Evolutionary conservation across 2,113 vertebrate genomes (phyloP).

Genomic region (Aplodontia rufa): DNA sequence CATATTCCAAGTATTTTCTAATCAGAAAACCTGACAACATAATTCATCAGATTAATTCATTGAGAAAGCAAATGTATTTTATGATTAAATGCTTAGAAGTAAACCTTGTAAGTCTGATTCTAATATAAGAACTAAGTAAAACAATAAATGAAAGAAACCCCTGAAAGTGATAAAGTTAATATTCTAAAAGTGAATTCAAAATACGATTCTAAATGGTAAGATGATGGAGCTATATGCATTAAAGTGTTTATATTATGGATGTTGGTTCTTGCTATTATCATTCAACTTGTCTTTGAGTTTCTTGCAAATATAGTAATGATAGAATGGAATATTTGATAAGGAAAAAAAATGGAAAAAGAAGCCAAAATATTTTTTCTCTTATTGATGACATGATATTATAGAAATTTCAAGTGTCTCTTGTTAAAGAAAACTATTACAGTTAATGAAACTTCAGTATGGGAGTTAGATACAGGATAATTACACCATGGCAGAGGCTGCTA

Average conservation of each 20-base stretch:
- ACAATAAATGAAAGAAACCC: neutral
- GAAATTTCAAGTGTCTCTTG: neutral
- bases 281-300: neutral
- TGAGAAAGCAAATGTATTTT: slow-evolving; percentile 29
- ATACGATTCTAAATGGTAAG: neutral
- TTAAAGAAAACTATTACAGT: neutral
- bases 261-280: neutral
- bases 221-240: neutral
- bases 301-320: neutral
- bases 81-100: neutral
- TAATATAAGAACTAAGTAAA: neutral
- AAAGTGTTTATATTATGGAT: neutral
- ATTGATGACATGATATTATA: neutral
- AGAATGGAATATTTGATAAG: neutral
- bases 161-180: neutral
- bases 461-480: neutral
- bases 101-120: neutral
- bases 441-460: neutral
- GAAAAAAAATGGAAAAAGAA: neutral
- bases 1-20: neutral
- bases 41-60: neutral
- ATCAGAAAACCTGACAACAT: neutral
- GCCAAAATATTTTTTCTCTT: neutral
- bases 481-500: neutral
- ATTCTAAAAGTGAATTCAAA: neutral